A percentile compares a stretch with the other conserved stretches of the same genome.
Conservation (phyloP, 2,888 invertebrate genomes). For the Yponomeuta malinellus region DNA sequence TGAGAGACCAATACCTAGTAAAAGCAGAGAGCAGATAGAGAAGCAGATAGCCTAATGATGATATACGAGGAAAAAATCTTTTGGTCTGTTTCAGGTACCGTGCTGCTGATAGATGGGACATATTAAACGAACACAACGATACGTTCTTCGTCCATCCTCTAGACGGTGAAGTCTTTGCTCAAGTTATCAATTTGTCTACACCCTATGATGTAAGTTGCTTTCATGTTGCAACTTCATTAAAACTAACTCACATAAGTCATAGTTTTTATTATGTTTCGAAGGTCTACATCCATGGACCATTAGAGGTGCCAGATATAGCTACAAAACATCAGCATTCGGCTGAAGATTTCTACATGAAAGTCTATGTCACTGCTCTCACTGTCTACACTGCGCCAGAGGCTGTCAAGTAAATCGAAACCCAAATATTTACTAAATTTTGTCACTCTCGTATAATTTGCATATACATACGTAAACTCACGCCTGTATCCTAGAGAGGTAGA, state of each 20-base stretch:
- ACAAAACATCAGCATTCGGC: conserved; percentile 72
- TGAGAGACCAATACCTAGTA: too few species aligned
- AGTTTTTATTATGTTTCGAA: conserved; percentile 30
- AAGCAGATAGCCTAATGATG: not conserved
- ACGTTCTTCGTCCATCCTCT: conserved; percentile 79
- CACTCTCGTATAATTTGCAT: too few species aligned
- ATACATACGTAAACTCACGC: too few species aligned
- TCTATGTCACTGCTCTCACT: conserved; percentile 76
- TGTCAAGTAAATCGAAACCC: conserved; percentile 50
- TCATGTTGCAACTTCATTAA: not conserved
- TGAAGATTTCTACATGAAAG: conserved; percentile 73
- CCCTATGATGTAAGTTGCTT: conserved; percentile 76
- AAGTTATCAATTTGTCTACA: conserved; percentile 81
- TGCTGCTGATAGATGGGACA: conserved; percentile 72
- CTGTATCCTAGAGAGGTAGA: too few species aligned
- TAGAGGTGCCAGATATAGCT: conserved; percentile 80
- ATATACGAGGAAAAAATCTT: not conserved
- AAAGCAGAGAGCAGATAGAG: too few species aligned
- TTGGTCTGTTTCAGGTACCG: conserved; percentile 65
- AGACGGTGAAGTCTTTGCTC: conserved; percentile 85
- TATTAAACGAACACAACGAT: conserved; percentile 44
- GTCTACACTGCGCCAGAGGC: conserved; percentile 76
- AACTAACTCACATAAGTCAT: too few species aligned
- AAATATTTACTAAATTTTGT: not conserved
- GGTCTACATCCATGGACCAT: conserved; percentile 80